Conservation (phyloP, 2,113 vertebrate species). For the Otolemur garnettii region DNA sequence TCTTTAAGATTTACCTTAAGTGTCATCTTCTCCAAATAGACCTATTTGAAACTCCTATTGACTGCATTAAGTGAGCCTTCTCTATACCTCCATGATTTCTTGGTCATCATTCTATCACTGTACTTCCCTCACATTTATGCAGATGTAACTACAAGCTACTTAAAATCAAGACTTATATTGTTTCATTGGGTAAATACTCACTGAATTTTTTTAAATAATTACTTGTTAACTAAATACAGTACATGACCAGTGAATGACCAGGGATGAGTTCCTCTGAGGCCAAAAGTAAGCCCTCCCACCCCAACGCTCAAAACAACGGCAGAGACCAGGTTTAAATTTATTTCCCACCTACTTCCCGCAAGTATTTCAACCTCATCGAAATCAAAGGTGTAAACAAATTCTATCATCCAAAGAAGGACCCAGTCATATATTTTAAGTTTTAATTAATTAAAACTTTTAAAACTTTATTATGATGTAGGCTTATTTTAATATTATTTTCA, state of each 20-base stretch:
- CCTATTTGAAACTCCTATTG: not conserved
- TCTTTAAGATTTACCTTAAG: not conserved
- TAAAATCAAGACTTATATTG: not conserved
- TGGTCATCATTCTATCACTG: not conserved
- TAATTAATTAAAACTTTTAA: constrained; percentile 45
- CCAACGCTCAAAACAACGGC: not conserved
- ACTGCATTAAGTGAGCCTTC: not conserved
- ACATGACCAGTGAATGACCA: not conserved
- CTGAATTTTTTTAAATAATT: constrained; percentile 4
- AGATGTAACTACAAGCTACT: not conserved
- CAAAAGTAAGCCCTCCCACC: not conserved
- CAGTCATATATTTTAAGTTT: constrained; percentile 12
- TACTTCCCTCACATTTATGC: not conserved
- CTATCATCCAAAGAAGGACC: not conserved
- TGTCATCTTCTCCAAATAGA: not conserved
- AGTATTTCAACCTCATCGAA: not conserved
- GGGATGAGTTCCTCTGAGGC: not conserved
- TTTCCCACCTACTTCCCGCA: not conserved
- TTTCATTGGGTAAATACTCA: not conserved
- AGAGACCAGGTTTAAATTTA: not conserved
- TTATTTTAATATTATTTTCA: constrained; percentile 24
- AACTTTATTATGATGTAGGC: not conserved
- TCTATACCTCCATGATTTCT: not conserved
- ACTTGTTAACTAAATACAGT: not conserved
- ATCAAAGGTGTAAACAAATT: not conserved